phyloP scores from a whole-genome alignment of 2,113 vertebrate genomes.

The human (Homo sapiens) region DNA sequence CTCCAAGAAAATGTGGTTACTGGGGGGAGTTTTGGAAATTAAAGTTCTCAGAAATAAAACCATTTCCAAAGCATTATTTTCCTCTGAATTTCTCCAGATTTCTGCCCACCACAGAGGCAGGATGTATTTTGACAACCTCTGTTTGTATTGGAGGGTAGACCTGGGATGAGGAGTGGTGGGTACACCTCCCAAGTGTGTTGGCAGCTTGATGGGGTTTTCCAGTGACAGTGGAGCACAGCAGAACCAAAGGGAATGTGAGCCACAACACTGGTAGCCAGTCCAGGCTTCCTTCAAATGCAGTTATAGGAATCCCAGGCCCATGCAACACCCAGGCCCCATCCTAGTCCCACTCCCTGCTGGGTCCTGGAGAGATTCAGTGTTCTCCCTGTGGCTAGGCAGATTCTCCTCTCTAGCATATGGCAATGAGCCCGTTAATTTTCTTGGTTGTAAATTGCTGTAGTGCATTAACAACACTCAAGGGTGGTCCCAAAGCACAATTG shows the following conservation, averaged over 20 bases:
- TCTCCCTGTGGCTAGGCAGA: background rate
- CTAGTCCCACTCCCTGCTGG: too few species aligned
- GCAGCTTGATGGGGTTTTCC: constrained; percentile 12
- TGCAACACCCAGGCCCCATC: background rate
- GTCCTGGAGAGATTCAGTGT: background rate
- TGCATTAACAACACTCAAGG: constrained; percentile 18
- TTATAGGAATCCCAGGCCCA: background rate
- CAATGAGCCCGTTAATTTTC: background rate
- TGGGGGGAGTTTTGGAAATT: constrained; percentile 38
- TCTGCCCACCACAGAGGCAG: constrained; percentile 68
- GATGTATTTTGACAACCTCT: constrained; percentile 47
- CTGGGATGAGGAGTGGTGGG: background rate
- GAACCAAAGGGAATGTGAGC: background rate
- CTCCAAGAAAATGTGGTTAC: constrained; percentile 58
- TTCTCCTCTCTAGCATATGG: background rate
- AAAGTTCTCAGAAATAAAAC: constrained; percentile 61
- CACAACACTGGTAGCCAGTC: background rate
- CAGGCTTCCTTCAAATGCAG: background rate
- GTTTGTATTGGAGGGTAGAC: constrained; percentile 61
- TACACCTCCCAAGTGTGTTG: constrained; percentile 30
- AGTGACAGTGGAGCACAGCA: background rate
- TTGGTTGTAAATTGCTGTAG: background rate
- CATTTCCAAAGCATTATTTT: constrained; percentile 12
- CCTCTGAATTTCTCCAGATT: background rate
- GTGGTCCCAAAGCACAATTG: constrained; percentile 21